These are phyloP conservation scores for Meandrina meandrites DNA, from an alignment of 92 coral and sea anemone genomes.

Conservation along the genomic window DNA sequence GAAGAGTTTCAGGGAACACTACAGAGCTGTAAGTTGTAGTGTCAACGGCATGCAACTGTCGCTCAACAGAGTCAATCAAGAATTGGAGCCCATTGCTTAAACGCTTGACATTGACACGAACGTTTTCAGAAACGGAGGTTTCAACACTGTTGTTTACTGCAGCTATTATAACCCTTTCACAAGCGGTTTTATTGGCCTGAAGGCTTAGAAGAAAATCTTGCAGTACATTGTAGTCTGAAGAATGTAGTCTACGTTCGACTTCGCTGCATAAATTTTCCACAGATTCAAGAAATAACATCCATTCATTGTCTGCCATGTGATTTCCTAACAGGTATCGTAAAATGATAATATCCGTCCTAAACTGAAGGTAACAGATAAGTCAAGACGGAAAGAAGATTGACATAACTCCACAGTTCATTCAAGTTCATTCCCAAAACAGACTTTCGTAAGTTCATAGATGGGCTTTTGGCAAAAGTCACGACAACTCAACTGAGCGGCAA, in stretches of 20 bases:
- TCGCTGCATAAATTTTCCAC: slow-evolving; percentile 22
- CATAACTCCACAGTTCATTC: too few relatives aligned
- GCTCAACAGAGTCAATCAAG: slow-evolving; percentile 39
- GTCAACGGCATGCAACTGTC: slow-evolving; percentile 19
- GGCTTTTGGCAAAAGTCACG: too few relatives aligned
- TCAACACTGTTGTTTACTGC: background rate
- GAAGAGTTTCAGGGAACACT: slow-evolving; percentile 3
- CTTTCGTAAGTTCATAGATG: too few relatives aligned
- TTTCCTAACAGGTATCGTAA: too few relatives aligned
- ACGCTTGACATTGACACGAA: slow-evolving; percentile 24
- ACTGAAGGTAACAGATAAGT: too few relatives aligned
- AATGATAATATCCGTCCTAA: too few relatives aligned
- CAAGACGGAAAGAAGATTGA: too few relatives aligned
- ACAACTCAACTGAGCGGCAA: too few relatives aligned
- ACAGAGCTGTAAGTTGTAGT: slow-evolving; percentile 21
- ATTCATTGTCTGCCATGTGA: slow-evolving; percentile 2
- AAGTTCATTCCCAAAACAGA: too few relatives aligned
- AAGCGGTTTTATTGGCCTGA: slow-evolving; percentile 35
- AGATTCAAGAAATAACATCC: slow-evolving; percentile 19
- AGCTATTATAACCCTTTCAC: slow-evolving; percentile 39
- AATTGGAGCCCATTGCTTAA: slow-evolving; percentile 31
- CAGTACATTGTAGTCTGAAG: slow-evolving; percentile 7
- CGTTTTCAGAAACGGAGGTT: slow-evolving; percentile 14
- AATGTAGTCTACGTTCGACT: slow-evolving; percentile 26
- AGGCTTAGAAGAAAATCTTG: slow-evolving; percentile 37